These are phyloP conservation scores for Eupithecia abbreviata DNA, from an alignment of 2,888 invertebrate species.

Conservation along the genomic window DNA sequence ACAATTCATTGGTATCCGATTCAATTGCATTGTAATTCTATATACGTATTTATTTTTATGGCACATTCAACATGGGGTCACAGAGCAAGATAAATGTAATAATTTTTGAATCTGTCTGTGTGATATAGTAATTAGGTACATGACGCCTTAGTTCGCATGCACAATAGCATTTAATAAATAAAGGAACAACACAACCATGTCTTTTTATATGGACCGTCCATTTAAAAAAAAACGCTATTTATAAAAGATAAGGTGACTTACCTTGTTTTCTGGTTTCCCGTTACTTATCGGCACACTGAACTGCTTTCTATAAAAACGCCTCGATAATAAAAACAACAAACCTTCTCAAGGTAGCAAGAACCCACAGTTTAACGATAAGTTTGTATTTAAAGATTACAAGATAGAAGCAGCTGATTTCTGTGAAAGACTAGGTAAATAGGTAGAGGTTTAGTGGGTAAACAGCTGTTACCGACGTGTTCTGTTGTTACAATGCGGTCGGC, in stretches of 20 bases:
- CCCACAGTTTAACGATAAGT: not conserved
- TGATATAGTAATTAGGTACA: too few relatives aligned
- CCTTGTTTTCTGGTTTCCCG: not conserved
- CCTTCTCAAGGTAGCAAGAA: not conserved
- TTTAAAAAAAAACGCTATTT: not conserved
- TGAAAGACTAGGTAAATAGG: not conserved
- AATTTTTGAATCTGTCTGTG: too few relatives aligned
- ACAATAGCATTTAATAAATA: too few relatives aligned
- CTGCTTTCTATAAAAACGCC: not conserved
- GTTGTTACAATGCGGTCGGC: slow-evolving; percentile 34
- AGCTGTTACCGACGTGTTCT: slow-evolving; percentile 32
- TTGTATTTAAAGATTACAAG: not conserved
- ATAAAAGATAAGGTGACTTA: not conserved
- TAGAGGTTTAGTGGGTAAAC: slow-evolving; percentile 1
- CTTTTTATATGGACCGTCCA: too few relatives aligned
- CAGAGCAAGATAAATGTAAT: too few relatives aligned
- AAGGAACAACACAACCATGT: too few relatives aligned
- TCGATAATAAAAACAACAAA: not conserved
- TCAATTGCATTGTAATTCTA: not conserved
- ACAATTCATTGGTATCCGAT: not conserved
- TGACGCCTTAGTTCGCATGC: too few relatives aligned
- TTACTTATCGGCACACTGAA: not conserved
- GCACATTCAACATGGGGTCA: too few relatives aligned
- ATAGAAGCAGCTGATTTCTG: not conserved
- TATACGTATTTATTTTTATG: not conserved